Conservation (phyloP, 1,140 invertebrate genomes). For the Saccostrea glomerata region DNA sequence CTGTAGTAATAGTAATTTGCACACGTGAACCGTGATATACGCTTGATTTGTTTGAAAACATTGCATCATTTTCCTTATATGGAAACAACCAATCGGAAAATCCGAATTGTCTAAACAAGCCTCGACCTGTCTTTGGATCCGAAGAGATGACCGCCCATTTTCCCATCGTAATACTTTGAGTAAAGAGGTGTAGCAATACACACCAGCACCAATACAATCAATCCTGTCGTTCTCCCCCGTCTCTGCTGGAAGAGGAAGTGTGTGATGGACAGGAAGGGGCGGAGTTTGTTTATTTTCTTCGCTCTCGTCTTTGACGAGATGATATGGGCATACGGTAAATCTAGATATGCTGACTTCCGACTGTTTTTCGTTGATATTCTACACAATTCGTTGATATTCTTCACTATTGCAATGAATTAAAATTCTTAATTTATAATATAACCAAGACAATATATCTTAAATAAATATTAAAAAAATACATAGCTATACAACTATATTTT, state of each 20-base stretch:
- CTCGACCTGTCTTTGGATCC: conserved; percentile 34
- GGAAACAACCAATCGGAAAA: conserved; percentile 47
- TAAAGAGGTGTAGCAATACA: neutral
- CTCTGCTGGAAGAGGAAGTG: neutral
- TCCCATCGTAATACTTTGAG: neutral
- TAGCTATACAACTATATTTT: no score
- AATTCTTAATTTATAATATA: no score
- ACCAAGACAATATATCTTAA: no score
- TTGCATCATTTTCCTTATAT: conserved; percentile 47
- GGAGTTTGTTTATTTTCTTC: neutral
- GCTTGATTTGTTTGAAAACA: conserved; percentile 54
- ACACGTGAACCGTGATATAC: conserved; percentile 49
- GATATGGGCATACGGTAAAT: neutral
- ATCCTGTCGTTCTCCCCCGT: neutral
- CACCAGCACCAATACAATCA: neutral
- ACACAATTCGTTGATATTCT: no score
- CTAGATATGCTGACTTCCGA: no score
- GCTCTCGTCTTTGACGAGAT: neutral
- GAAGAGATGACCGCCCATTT: conserved; percentile 17
- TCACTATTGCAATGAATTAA: no score
- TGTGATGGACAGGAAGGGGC: conserved; percentile 20
- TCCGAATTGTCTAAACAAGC: neutral
- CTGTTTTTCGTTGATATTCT: no score
- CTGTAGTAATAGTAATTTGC: conserved; percentile 49
- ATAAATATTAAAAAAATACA: no score